A percentile compares a stretch with the other conserved stretches of the same genome.
Conservation (phyloP, 2,113 vertebrate genomes). For the Trachemys scripta region DNA sequence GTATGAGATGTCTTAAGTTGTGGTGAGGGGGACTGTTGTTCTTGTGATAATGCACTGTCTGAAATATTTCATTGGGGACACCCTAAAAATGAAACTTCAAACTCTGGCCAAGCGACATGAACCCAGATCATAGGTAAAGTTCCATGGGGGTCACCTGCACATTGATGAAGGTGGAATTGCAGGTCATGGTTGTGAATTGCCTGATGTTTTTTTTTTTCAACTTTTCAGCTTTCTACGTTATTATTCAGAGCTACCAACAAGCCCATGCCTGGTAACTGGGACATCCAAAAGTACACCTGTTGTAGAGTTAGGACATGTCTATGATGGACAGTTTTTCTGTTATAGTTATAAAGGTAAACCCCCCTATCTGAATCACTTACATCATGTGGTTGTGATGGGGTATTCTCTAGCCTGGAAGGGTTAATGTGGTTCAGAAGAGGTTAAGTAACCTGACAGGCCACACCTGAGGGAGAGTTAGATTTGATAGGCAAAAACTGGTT, state of each 20-base stretch:
- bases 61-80: neutral
- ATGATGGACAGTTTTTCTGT: neutral
- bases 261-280: neutral
- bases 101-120: neutral
- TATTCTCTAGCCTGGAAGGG: neutral
- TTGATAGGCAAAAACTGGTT: neutral
- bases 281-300: neutral
- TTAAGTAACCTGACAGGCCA: neutral
- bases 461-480: neutral
- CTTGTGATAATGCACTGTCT: neutral
- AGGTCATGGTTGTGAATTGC: neutral
- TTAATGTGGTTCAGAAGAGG: neutral
- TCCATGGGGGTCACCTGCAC: neutral
- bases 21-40: neutral
- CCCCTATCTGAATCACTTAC: neutral
- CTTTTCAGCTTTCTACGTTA: neutral
- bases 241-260: neutral
- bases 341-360: neutral
- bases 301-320: neutral
- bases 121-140: neutral
- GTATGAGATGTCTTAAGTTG: neutral
- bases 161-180: neutral
- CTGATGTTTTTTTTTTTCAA: neutral
- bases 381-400: neutral
- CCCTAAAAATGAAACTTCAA: fast-evolving